A percentile compares a stretch with the other conserved stretches of the same genome.
phyloP scores from a whole-genome alignment of 2,888 invertebrate species.

The Peribatodes rhomboidaria region DNA sequence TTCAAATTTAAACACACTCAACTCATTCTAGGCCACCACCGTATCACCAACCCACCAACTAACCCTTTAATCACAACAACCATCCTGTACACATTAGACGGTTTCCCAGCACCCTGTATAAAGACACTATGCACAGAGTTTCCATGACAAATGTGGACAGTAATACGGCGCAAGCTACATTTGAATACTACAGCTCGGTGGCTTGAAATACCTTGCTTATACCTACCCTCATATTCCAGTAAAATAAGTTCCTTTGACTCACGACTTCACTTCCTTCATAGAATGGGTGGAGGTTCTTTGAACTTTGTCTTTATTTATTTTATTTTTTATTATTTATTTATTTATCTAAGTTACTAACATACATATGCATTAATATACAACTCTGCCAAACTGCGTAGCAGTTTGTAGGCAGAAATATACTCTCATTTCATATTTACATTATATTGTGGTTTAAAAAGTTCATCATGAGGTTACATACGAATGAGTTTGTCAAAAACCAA shows the following conservation, averaged over 20 bases:
- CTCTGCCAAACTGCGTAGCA: too few species aligned
- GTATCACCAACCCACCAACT: too few species aligned
- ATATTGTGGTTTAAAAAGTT: too few species aligned
- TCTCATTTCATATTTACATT: too few species aligned
- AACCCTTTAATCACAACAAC: not conserved
- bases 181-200: slow-evolving; percentile 61
- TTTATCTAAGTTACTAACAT: too few species aligned
- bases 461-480: too few species aligned
- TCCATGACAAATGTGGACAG: slow-evolving; percentile 73
- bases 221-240: not conserved
- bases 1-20: too few species aligned
- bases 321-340: not conserved
- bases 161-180: slow-evolving; percentile 70
- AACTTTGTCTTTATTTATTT: not conserved
- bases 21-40: too few species aligned
- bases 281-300: not conserved
- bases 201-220: slow-evolving; percentile 36
- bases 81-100: not conserved
- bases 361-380: too few species aligned
- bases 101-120: slow-evolving; percentile 58
- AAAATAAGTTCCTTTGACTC: not conserved
- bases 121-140: slow-evolving; percentile 41
- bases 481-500: too few species aligned
- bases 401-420: too few species aligned
- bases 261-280: not conserved